phyloP scores from a whole-genome alignment of 2,797 vertebrate species.

The Gallinago nigripennis region DNA sequence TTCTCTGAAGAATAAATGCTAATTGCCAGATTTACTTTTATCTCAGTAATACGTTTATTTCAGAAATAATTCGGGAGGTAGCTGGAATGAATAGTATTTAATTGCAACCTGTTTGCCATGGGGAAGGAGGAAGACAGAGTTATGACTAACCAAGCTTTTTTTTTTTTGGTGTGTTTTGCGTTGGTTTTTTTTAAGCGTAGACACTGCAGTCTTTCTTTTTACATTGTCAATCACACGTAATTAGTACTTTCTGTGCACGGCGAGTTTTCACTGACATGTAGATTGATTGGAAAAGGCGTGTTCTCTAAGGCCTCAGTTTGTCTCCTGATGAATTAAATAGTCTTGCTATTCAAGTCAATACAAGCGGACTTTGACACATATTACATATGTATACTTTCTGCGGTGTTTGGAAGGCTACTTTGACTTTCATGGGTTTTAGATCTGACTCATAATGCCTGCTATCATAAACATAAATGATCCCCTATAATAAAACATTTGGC shows the following conservation, averaged over 20 bases:
- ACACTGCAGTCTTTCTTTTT: background rate
- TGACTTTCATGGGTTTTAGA: constrained; percentile 16
- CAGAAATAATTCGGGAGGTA: background rate
- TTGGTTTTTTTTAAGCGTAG: background rate
- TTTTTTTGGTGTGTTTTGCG: background rate
- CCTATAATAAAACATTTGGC: constrained; percentile 66
- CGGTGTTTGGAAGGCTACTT: constrained; percentile 1
- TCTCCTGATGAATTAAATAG: constrained; percentile 18
- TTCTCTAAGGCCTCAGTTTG: background rate
- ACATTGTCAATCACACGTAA: constrained; percentile 38
- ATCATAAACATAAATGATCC: constrained; percentile 61
- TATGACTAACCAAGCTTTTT: background rate
- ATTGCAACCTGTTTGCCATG: background rate
- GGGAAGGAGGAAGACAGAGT: background rate
- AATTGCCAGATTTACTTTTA: background rate
- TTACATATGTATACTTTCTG: background rate
- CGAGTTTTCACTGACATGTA: constrained; percentile 33
- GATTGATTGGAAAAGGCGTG: background rate
- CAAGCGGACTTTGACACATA: background rate
- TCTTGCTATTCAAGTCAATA: background rate
- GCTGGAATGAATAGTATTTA: background rate
- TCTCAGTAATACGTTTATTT: background rate
- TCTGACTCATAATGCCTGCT: constrained; percentile 1
- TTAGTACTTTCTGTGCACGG: constrained; percentile 41
- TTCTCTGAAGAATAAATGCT: background rate